Percentiles rank a stretch among this genome's conserved stretches.
Evolutionary conservation across 2,888 invertebrate species (phyloP).

Genomic region (Calameuta filiformis): DNA sequence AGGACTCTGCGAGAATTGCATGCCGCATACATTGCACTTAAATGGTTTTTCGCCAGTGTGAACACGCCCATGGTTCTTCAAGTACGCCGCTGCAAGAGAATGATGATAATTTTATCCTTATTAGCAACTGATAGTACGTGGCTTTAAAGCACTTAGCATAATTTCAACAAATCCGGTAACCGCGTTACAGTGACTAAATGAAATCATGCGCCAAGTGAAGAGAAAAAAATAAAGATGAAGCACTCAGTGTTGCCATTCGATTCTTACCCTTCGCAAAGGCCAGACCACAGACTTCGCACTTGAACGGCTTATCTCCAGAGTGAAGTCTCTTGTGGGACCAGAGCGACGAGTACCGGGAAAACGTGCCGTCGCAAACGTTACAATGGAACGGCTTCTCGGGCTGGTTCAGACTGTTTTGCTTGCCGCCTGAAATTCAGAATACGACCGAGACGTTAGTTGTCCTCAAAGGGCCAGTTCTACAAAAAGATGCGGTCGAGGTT

Average conservation of each 20-base stretch:
- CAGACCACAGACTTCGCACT: constrained; percentile 87
- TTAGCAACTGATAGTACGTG: background rate
- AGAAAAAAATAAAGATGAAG: background rate
- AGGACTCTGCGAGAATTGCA: constrained; percentile 91
- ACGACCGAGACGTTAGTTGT: constrained; percentile 55
- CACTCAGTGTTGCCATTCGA: constrained; percentile 22
- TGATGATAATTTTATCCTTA: constrained; percentile 4
- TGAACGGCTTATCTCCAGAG: constrained; percentile 86
- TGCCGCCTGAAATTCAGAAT: constrained; percentile 62
- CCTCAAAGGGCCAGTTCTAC: constrained; percentile 64
- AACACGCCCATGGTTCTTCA: constrained; percentile 89
- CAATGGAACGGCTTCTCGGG: constrained; percentile 88
- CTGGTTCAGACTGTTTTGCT: constrained; percentile 64
- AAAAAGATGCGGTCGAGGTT: constrained; percentile 36
- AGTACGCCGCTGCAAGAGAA: constrained; percentile 74
- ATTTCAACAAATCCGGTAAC: background rate
- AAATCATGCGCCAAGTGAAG: constrained; percentile 4
- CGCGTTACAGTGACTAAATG: constrained; percentile 1
- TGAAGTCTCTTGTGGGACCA: constrained; percentile 92
- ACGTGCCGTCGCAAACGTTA: constrained; percentile 85
- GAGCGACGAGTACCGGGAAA: constrained; percentile 85
- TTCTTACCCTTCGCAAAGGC: constrained; percentile 82
- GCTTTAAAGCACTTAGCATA: background rate
- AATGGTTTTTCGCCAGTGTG: constrained; percentile 78
- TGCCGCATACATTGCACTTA: constrained; percentile 87